Evolutionary conservation across 1,140 invertebrate species (phyloP).

Genomic region (Propsilocerus akamusi): DNA sequence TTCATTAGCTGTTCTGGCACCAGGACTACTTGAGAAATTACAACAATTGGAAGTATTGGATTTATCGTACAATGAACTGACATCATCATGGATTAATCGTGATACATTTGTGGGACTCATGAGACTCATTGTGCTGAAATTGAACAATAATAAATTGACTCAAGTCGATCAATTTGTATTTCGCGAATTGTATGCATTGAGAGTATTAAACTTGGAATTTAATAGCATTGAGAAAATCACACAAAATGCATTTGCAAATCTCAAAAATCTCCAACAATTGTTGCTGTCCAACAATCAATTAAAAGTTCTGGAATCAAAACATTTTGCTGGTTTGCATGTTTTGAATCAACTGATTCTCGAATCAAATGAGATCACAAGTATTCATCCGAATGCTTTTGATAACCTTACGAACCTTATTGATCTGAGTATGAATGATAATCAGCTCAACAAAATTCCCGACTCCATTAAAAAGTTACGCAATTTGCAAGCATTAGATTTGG

Average conservation of each 20-base stretch:
- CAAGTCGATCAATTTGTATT: constrained; percentile 53
- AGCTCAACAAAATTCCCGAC: constrained; percentile 45
- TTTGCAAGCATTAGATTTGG: constrained; percentile 56
- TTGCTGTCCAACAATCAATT: constrained; percentile 56
- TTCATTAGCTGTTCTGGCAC: constrained; percentile 51
- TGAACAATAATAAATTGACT: constrained; percentile 51
- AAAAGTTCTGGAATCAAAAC: constrained; percentile 40
- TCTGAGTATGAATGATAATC: constrained; percentile 57
- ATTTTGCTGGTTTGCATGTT: constrained; percentile 51
- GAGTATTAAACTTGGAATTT: constrained; percentile 54
- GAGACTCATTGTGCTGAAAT: constrained; percentile 51
- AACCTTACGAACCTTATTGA: constrained; percentile 64
- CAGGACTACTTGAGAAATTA: constrained; percentile 53
- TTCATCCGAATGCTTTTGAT: constrained; percentile 53
- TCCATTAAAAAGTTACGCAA: constrained; percentile 45
- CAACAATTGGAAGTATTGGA: constrained; percentile 59
- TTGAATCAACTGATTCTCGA: constrained; percentile 55
- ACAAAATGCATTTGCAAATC: constrained; percentile 50
- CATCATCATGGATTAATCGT: constrained; percentile 55
- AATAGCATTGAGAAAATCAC: constrained; percentile 53
- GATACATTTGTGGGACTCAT: constrained; percentile 56
- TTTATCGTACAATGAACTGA: constrained; percentile 56
- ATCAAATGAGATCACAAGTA: constrained; percentile 46
- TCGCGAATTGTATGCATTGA: constrained; percentile 52
- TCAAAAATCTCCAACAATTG: constrained; percentile 57